Evolutionary conservation across 2,797 vertebrate species (phyloP), one percentile per base, ranked within the genome.

Genomic region (Danio aesculapii): DNA sequence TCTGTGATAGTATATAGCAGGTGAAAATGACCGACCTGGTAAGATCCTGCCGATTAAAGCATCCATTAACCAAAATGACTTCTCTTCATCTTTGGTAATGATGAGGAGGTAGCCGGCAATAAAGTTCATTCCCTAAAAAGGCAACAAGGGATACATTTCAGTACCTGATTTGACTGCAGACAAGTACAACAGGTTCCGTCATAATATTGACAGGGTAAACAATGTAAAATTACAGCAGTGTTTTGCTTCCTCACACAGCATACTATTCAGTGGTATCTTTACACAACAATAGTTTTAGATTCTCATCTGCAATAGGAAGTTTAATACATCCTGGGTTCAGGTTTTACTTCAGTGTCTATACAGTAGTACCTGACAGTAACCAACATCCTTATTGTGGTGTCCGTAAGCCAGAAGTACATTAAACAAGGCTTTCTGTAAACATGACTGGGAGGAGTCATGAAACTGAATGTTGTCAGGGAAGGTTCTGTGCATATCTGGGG

Each of bases 381-480:
- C 97, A 81, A 98, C 96, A 7, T 87, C 90, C 81, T 85, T 94
- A 83, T 99, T 96, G 75, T 99, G 97, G 70, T 94, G 95, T 44
- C 96, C 97, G 0, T 98, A 99, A 0, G 97, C 97, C 88, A 97
- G 90, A 84, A 99, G 92, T 17, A 99, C 95, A 0, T 97, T 97
- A 91, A 92, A 95, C 85, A 99, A 92, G 0, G 92, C 59, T 1
- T 85, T 91, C 87, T 97, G 96, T 85, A 99, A 92, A 86, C 96
- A 95, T 0, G 95, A 93, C 12, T 97, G 94, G 0, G 95, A 93
- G 0, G 86, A 92, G 87, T 88, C 95, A 75, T 87, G 92, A 91
- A 99, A 99, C 68, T 94, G 93, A 83, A 98, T 87, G 8, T 99
- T 99, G 91, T 99, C 96, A 1, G 98, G 98, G 90, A 99, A 99